Evolutionary conservation across 1,140 invertebrate genomes (phyloP).

Genomic region (Pogonomyrmex barbatus): DNA sequence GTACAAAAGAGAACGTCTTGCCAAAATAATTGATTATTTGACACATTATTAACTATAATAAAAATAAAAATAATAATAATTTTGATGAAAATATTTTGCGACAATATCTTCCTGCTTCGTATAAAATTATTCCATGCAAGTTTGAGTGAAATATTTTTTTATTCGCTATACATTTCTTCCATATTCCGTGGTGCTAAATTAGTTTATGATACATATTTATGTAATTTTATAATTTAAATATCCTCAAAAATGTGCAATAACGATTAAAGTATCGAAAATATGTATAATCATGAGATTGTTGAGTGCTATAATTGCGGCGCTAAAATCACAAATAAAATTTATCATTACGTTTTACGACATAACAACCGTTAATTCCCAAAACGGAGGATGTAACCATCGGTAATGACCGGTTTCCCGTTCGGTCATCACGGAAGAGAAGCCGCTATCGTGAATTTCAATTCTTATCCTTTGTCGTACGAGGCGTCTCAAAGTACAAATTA

Average conservation of each 20-base stretch:
- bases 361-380: slow-evolving; percentile 22
- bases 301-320: background rate
- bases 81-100: background rate
- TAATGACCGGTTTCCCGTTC: slow-evolving; percentile 30
- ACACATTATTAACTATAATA: no score
- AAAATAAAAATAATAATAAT: background rate
- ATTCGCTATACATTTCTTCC: background rate
- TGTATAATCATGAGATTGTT: background rate
- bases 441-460: background rate
- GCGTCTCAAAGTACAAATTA: slow-evolving; percentile 18
- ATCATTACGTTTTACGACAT: background rate
- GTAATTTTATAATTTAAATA: background rate
- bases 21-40: no score
- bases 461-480: slow-evolving; percentile 21
- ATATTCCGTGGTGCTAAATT: background rate
- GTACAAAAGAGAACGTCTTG: no score
- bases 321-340: slow-evolving; percentile 29
- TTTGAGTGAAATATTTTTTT: background rate
- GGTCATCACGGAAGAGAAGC: background rate
- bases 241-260: background rate
- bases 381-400: background rate
- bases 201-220: background rate
- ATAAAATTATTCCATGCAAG: background rate
- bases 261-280: background rate
- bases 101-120: background rate